Percentiles rank a stretch among this genome's conserved stretches.
These are phyloP conservation scores for Galaxias olidus DNA, from an alignment of 2,797 vertebrate genomes.

Conservation along the genomic window DNA sequence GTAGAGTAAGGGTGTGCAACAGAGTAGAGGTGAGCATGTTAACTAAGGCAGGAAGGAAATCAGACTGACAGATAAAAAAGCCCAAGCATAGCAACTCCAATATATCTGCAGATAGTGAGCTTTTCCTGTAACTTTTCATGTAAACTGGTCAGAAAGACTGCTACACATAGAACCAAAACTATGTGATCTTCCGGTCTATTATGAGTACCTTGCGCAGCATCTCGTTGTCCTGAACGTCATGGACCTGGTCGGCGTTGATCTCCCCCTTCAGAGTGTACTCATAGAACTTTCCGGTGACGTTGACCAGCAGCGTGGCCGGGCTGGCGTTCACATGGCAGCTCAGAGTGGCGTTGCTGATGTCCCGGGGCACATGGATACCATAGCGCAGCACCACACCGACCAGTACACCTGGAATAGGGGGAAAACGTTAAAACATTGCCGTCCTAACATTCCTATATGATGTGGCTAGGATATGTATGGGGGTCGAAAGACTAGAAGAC, in stretches of 20 bases:
- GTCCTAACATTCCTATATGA: neutral
- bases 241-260: conserved; percentile 83
- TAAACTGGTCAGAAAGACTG: no score
- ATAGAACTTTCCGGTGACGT: conserved; percentile 92
- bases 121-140: no score
- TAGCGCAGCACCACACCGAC: conserved; percentile 93
- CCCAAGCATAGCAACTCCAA: no score
- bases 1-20: no score
- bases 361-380: conserved; percentile 88
- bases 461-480: neutral
- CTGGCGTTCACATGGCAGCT: conserved; percentile 90
- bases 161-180: no score
- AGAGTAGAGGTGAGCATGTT: no score
- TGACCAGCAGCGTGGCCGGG: conserved; percentile 90
- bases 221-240: conserved; percentile 90
- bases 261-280: conserved; percentile 96
- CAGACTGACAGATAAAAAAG: no score
- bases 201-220: conserved; percentile 93
- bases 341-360: conserved; percentile 83
- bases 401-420: conserved; percentile 80
- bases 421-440: neutral
- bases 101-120: no score
- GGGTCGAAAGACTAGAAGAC: no score
- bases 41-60: no score
- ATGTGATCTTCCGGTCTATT: no score